A percentile compares a stretch with the other conserved stretches of the same genome.
Conservation (phyloP, 2,888 invertebrate species). For the Amiota minor region DNA sequence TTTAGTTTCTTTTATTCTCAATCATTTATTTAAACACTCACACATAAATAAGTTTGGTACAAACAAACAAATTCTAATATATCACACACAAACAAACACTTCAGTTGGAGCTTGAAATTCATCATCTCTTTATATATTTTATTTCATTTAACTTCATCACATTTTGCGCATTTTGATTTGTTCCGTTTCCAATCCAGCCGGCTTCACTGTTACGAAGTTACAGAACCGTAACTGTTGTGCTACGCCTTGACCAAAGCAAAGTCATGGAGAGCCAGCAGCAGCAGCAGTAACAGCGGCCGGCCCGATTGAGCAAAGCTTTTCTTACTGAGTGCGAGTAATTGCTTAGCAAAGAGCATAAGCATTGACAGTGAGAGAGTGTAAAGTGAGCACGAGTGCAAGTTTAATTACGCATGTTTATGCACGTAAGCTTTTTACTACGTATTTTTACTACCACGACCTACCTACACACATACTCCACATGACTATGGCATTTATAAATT, state of each 20-base stretch:
- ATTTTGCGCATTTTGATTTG: slow-evolving; percentile 47
- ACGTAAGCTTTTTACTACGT: slow-evolving; percentile 42
- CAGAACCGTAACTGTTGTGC: slow-evolving; percentile 34
- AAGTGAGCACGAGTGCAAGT: slow-evolving; percentile 32
- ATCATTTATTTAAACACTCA: not conserved
- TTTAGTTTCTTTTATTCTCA: slow-evolving; percentile 4
- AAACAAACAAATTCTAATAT: slow-evolving; percentile 10
- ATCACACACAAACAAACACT: slow-evolving; percentile 16
- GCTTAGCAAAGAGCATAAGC: too few species aligned
- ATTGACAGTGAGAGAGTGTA: too few species aligned
- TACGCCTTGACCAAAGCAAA: slow-evolving; percentile 57
- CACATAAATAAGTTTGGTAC: not conserved
- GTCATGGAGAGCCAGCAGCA: slow-evolving; percentile 27
- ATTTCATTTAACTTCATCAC: slow-evolving; percentile 43
- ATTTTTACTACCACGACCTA: too few species aligned
- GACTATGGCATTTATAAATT: too few species aligned
- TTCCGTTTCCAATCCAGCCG: slow-evolving; percentile 71
- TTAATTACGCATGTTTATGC: slow-evolving; percentile 58
- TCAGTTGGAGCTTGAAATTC: slow-evolving; percentile 16
- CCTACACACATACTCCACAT: too few species aligned
- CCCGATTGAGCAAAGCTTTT: slow-evolving; percentile 58
- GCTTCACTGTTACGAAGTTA: slow-evolving; percentile 69
- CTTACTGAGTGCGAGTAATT: too few species aligned
- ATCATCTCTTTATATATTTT: slow-evolving; percentile 43
- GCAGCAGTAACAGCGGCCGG: slow-evolving; percentile 37